A percentile compares a stretch with the other conserved stretches of the same genome.
Conservation (phyloP, 1,140 invertebrate species). For the Diabrotica virgifera region DNA sequence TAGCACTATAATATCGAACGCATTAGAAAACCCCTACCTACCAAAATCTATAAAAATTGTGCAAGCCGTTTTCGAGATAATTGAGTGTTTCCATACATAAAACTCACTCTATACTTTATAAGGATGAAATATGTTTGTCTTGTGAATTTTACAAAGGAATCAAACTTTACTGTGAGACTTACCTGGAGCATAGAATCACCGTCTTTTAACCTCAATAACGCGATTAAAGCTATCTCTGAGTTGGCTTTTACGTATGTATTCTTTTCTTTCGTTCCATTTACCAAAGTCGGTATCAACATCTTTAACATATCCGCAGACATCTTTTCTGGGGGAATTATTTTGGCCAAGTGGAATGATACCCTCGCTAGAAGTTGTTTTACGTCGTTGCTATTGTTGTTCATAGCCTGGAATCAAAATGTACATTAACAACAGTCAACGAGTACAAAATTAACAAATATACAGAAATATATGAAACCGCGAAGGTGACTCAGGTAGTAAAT, state of each 20-base stretch:
- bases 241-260: constrained; percentile 92
- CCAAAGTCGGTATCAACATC: constrained; percentile 80
- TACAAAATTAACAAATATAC: neutral
- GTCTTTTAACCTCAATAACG: constrained; percentile 74
- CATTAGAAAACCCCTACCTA: too few relatives aligned
- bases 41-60: too few relatives aligned
- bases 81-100: too few relatives aligned
- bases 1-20: too few relatives aligned
- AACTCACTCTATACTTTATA: too few relatives aligned
- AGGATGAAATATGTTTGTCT: too few relatives aligned
- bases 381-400: constrained; percentile 92
- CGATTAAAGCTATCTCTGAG: constrained; percentile 87
- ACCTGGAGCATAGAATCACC: constrained; percentile 77
- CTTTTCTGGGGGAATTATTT: constrained; percentile 56
- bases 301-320: constrained; percentile 73
- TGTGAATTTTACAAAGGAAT: too few relatives aligned
- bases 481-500: too few relatives aligned
- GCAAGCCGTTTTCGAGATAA: too few relatives aligned
- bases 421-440: neutral
- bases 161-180: constrained; percentile 23
- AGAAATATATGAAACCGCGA: neutral
- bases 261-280: constrained; percentile 97
- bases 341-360: constrained; percentile 70
- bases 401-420: constrained; percentile 61
- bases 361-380: constrained; percentile 89